Percentiles rank a stretch among this genome's conserved stretches.
Evolutionary conservation across 2,113 vertebrate species (phyloP).

Genomic region (Boleophthalmus pectinirostris): DNA sequence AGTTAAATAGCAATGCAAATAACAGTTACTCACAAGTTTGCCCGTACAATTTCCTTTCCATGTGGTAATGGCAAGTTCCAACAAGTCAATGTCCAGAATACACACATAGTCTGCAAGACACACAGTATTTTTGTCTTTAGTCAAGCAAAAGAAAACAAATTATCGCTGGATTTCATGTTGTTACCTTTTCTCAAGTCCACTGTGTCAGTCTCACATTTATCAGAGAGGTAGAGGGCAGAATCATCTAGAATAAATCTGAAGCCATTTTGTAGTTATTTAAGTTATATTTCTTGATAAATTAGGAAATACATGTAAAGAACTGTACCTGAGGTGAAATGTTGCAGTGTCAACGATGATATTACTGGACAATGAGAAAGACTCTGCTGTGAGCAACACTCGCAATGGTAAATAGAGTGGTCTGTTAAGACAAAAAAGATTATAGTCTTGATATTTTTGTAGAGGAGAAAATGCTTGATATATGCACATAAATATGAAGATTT

Average conservation of each 20-base stretch:
- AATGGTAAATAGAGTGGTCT: slow-evolving; percentile 90
- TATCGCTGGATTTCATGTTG: background rate
- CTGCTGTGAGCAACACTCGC: slow-evolving; percentile 83
- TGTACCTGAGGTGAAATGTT: slow-evolving; percentile 90
- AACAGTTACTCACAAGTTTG: slow-evolving; percentile 80
- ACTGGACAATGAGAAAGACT: slow-evolving; percentile 91
- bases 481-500: background rate
- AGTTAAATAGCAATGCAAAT: slow-evolving; percentile 5
- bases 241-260: slow-evolving; percentile 91
- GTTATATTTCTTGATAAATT: background rate
- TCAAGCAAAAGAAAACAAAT: background rate
- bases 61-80: slow-evolving; percentile 90
- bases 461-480: background rate
- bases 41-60: slow-evolving; percentile 84
- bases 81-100: slow-evolving; percentile 87
- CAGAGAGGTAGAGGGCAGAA: slow-evolving; percentile 89
- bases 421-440: slow-evolving; percentile 16
- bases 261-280: background rate
- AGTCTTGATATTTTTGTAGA: background rate
- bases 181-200: slow-evolving; percentile 87
- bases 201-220: slow-evolving; percentile 84
- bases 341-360: slow-evolving; percentile 92
- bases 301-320: background rate
- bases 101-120: slow-evolving; percentile 86
- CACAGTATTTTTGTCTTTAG: slow-evolving; percentile 4